phyloP scores from a whole-genome alignment of 2,113 vertebrate genomes.

The Alethe diademata region DNA sequence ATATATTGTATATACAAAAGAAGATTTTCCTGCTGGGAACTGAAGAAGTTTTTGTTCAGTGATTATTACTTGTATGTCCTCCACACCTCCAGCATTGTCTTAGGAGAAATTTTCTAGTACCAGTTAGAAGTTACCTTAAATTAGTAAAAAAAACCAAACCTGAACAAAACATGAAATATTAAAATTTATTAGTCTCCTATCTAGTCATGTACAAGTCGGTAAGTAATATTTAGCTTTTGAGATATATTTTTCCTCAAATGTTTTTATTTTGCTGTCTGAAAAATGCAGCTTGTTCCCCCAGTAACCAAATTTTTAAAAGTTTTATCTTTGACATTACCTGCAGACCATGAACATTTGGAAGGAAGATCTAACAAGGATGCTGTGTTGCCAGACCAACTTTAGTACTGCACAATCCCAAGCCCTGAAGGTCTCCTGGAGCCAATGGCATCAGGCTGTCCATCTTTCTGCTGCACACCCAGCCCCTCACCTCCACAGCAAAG shows the following conservation, averaged over 20 bases:
- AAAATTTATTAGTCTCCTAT: background rate
- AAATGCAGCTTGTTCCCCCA: background rate
- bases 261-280: background rate
- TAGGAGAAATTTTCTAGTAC: background rate
- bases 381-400: background rate
- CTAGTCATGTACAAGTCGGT: background rate
- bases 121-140: background rate
- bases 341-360: background rate
- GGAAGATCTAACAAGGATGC: background rate
- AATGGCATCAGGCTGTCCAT: background rate
- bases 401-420: rapidly evolving
- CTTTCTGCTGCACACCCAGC: background rate
- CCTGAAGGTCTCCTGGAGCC: background rate
- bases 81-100: background rate
- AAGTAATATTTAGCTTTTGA: background rate
- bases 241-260: background rate
- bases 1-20: background rate
- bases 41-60: background rate
- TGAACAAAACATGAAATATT: background rate
- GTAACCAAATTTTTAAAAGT: background rate
- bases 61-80: background rate
- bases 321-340: background rate
- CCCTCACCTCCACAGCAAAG: background rate
- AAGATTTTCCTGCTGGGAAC: background rate
- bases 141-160: background rate